A percentile compares a stretch with the other conserved stretches of the same genome.
Evolutionary conservation across 2,888 invertebrate genomes (phyloP).

Genomic region (Patella pellucida): DNA sequence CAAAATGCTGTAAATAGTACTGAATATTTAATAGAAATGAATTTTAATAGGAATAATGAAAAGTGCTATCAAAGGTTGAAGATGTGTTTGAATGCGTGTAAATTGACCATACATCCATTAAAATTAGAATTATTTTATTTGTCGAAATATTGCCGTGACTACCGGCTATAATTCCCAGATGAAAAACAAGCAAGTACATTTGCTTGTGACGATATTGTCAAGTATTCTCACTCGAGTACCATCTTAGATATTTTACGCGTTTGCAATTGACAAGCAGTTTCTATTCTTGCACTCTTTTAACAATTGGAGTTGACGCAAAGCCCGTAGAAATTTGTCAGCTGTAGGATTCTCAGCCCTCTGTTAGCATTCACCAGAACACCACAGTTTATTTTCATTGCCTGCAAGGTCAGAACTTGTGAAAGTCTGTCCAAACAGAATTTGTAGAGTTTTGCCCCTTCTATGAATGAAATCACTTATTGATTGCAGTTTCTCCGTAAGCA

Average conservation of each 20-base stretch:
- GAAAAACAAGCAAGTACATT: too few relatives aligned
- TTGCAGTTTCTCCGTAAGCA: slow-evolving; percentile 23
- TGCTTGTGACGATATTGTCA: neutral
- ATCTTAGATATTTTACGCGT: neutral
- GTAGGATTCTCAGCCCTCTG: slow-evolving; percentile 15
- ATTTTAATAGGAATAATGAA: too few relatives aligned
- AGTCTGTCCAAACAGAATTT: slow-evolving; percentile 27
- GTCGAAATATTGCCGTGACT: too few relatives aligned
- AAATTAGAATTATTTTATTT: too few relatives aligned
- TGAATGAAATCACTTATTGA: slow-evolving; percentile 31
- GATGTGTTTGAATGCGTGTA: too few relatives aligned
- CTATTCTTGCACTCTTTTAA: slow-evolving; percentile 15
- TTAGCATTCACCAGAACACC: slow-evolving; percentile 19
- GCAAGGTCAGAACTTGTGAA: slow-evolving; percentile 26
- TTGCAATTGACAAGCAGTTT: slow-evolving; percentile 20
- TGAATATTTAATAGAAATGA: too few relatives aligned
- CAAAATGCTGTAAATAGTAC: too few relatives aligned
- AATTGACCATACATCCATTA: too few relatives aligned
- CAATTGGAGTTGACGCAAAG: slow-evolving; percentile 21
- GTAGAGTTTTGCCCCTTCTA: slow-evolving; percentile 22
- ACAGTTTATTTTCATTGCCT: slow-evolving; percentile 27
- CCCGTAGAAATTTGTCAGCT: slow-evolving; percentile 31
- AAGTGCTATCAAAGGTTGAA: too few relatives aligned
- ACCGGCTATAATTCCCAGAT: too few relatives aligned
- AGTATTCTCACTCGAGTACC: neutral